These are phyloP conservation scores for Calliphora vomitoria DNA, from an alignment of 2,888 invertebrate species.

Conservation along the genomic window DNA sequence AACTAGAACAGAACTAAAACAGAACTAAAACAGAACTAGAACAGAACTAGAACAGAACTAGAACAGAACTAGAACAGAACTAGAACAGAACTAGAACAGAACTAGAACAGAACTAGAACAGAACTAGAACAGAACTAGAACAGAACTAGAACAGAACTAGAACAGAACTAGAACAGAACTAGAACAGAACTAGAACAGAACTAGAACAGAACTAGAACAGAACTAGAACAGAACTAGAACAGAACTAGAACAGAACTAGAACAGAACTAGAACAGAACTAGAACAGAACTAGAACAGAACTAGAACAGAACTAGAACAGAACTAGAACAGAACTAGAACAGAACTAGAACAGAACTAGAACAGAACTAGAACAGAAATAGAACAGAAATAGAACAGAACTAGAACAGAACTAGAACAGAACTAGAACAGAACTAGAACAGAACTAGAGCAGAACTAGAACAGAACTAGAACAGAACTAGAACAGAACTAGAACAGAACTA, in stretches of 20 bases:
- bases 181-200: neutral
- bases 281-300: constrained; percentile 1
- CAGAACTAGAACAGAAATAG: neutral
- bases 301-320: constrained; percentile 3
- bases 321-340: constrained; percentile 7
- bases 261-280: neutral
- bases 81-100: too few species aligned
- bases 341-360: constrained; percentile 7
- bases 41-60: too few species aligned
- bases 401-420: too few species aligned
- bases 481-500: constrained; percentile 1
- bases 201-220: neutral
- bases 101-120: neutral
- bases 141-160: neutral
- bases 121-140: neutral
- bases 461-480: neutral
- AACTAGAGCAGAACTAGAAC: neutral
- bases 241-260: constrained; percentile 7
- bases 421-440: too few species aligned
- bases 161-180: neutral
- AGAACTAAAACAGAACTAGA: too few species aligned
- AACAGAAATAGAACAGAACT: too few species aligned
- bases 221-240: neutral
- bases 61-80: too few species aligned
- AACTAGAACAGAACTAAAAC: too few species aligned